Evolutionary conservation across 2,797 vertebrate species (phyloP).

Genomic region (Spinus pinus): DNA sequence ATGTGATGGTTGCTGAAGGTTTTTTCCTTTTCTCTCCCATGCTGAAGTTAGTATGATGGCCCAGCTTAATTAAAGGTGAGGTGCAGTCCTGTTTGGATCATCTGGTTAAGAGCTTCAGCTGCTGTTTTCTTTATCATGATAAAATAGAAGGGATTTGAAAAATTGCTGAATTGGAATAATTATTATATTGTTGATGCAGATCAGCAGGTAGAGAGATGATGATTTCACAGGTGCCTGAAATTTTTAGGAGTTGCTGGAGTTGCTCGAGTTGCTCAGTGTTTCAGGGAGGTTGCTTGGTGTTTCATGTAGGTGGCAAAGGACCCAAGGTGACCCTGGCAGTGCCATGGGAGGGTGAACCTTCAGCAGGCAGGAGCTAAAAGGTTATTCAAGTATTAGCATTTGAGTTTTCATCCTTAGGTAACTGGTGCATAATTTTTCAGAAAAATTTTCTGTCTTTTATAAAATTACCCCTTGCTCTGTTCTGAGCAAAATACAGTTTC

Average conservation of each 20-base stretch:
- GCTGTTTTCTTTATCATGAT: not conserved
- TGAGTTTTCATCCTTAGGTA: not conserved
- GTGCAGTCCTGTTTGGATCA: not conserved
- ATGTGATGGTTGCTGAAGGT: not conserved
- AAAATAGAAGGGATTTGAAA: not conserved
- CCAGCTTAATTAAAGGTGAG: not conserved
- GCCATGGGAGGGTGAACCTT: not conserved
- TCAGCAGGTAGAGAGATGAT: not conserved
- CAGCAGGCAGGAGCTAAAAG: not conserved
- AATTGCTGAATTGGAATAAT: not conserved
- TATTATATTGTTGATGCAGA: not conserved
- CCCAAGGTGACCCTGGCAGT: not conserved
- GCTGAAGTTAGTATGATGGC: not conserved
- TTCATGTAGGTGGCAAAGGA: not conserved
- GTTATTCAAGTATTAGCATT: not conserved
- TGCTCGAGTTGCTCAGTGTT: not conserved
- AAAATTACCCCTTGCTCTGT: not conserved
- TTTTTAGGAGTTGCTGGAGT: not conserved
- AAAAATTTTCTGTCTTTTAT: not conserved
- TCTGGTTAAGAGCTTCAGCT: not conserved
- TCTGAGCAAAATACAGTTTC: not conserved
- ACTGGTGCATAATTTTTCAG: not conserved
- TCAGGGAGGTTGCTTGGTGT: not conserved
- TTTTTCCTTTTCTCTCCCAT: not conserved
- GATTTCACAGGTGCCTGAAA: not conserved